A percentile compares a stretch with the other conserved stretches of the same genome.
phyloP scores from a whole-genome alignment of 2,888 invertebrate species.

The Apodemia mormo region DNA sequence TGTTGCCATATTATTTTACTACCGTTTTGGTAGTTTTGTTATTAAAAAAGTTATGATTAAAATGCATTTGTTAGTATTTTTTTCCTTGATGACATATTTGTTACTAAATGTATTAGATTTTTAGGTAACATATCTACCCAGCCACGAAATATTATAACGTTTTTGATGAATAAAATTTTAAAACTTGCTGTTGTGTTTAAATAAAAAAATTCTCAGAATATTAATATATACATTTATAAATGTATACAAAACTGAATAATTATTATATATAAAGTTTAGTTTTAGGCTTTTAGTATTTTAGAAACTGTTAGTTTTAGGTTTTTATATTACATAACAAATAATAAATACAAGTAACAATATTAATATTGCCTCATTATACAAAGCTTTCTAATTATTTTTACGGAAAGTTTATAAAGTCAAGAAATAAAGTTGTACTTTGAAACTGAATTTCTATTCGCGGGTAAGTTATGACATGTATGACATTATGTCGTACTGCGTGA shows the following conservation, averaged over 20 bases:
- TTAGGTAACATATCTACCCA: not conserved
- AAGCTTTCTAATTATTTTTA: constrained; percentile 10
- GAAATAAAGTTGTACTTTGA: constrained; percentile 4
- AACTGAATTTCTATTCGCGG: constrained; percentile 5
- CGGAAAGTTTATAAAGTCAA: constrained; percentile 5
- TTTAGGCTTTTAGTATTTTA: constrained; percentile 12
- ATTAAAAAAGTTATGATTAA: constrained; percentile 55
- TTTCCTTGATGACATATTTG: constrained; percentile 39
- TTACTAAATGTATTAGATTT: not conserved
- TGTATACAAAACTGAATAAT: not conserved
- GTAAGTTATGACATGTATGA: not conserved
- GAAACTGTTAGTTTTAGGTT: not conserved
- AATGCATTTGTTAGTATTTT: constrained; percentile 65
- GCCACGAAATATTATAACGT: not conserved
- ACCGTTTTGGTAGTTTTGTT: constrained; percentile 45
- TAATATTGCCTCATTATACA: constrained; percentile 5
- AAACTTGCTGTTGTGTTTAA: not conserved
- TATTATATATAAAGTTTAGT: not conserved
- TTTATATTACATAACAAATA: constrained; percentile 8
- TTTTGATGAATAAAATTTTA: constrained; percentile 6
- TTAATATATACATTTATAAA: not conserved
- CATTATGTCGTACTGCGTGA: constrained; percentile 9
- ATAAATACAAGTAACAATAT: constrained; percentile 14
- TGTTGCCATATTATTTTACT: constrained; percentile 61
- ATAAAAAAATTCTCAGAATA: not conserved